Percentiles rank a stretch among this genome's conserved stretches.
Conservation (phyloP, 2,888 invertebrate genomes). For the Philhelius pedissequus region DNA sequence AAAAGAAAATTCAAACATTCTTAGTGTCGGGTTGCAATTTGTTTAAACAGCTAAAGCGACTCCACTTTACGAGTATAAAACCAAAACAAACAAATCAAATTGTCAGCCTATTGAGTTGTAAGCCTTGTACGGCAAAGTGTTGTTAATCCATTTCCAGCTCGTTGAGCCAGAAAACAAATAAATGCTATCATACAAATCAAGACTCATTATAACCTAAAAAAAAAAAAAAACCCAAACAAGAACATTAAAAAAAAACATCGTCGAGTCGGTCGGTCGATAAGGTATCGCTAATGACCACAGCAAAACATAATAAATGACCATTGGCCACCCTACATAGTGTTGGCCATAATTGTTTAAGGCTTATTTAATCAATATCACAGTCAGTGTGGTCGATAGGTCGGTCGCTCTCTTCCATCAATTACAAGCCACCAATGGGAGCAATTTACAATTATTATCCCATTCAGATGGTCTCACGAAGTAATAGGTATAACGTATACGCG, state of each 20-base stretch:
- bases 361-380: not conserved
- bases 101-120: not conserved
- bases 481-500: not conserved
- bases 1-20: not conserved
- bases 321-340: constrained; percentile 19
- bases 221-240: no score
- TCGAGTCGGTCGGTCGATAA: not conserved
- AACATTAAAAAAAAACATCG: not conserved
- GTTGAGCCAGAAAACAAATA: not conserved
- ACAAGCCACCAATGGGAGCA: constrained; percentile 62
- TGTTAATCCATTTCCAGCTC: constrained; percentile 13
- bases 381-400: not conserved
- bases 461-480: constrained; percentile 43
- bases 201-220: constrained; percentile 1
- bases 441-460: constrained; percentile 63
- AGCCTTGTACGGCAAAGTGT: not conserved
- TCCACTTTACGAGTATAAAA: not conserved
- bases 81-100: constrained; percentile 7
- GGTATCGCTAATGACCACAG: constrained; percentile 26
- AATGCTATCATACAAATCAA: constrained; percentile 15
- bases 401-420: constrained; percentile 41
- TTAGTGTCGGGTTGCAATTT: not conserved
- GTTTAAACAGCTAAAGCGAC: not conserved
- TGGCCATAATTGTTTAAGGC: constrained; percentile 36
- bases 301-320: not conserved